Base-by-base conservation (phyloP, 2,888 invertebrate genomes). In the Lumbricus terrestris region DNA sequence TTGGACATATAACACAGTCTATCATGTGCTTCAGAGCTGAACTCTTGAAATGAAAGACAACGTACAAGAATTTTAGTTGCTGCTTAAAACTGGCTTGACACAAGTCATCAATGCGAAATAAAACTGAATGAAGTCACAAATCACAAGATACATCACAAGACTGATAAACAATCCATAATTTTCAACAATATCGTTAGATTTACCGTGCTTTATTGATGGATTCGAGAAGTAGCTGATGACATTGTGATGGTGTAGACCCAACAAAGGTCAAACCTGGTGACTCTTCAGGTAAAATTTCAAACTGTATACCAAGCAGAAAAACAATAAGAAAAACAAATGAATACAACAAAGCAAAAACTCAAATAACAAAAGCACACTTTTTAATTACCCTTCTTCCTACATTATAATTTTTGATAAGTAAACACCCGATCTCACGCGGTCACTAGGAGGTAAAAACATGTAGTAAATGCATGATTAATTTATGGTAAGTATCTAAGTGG, bases 271-370 rank as follows among this genome's bases (percentile, higher is more conserved):
- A 96, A 91, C 96, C 96, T 82, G 96, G 96, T 92, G 96, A 96
- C 93, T 96, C 96, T 93, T 97, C 97, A 0, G 97, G 96, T 33
- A 96, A 97, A 91, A 97, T 97, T 95, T 97, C 97, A 95, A 97
- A 97, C 94, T 96, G 96, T 23, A 23, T 88, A 69, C n/a, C 69
- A 69, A 47, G 23, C 23, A 47, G 23, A 47, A 69, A 69, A 69
- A n/a, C 69, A 69, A 69, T 29, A 29, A 69, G 29, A 11, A 69
- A 69, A 16, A 69, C n/a, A n/a, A 69, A 13, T 8, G n/a, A 69
- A 69, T n/a, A 69, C n/a, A n/a, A 29, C 69, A 29, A n/a, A 29
- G 6, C 29, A 69, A n/a, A 69, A 47, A n/a, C 69, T 11, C 6
- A n/a, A 69, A 47, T 20, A 11, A 47, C 47, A 5, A 69, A 69